Conservation (phyloP, 2,888 invertebrate genomes). For the Nebria brevicollis region DNA sequence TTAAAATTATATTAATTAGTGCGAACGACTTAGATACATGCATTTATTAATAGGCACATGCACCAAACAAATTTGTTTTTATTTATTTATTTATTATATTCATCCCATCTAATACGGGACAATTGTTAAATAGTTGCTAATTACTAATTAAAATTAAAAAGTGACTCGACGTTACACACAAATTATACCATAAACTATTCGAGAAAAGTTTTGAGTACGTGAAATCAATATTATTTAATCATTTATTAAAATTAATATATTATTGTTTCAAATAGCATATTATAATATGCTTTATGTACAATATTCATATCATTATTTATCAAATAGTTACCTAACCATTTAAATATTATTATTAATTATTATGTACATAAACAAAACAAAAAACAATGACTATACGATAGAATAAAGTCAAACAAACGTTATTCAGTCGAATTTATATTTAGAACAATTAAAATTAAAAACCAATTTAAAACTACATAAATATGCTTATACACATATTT, state of each 20-base stretch:
- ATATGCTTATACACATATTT: not conserved
- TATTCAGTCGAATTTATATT: not conserved
- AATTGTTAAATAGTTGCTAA: too few species aligned
- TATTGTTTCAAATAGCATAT: too few species aligned
- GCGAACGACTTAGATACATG: not conserved
- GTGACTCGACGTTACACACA: not conserved
- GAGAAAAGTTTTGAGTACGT: slow-evolving; percentile 2
- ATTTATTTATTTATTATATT: not conserved
- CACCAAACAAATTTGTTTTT: not conserved
- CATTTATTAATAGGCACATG: not conserved
- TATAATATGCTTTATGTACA: too few species aligned
- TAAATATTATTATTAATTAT: not conserved
- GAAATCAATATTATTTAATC: not conserved
- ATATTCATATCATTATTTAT: too few species aligned
- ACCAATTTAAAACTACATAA: not conserved
- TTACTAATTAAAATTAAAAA: not conserved
- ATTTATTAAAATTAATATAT: too few species aligned
- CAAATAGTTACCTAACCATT: too few species aligned
- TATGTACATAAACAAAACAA: not conserved
- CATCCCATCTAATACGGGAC: not conserved
- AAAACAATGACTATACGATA: too few species aligned
- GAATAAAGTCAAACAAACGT: not conserved
- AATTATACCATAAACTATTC: slow-evolving; percentile 8
- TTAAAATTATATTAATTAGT: slow-evolving; percentile 49
- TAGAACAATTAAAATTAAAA: slow-evolving; percentile 1